A percentile compares a stretch with the other conserved stretches of the same genome.
Conservation (phyloP, 2,888 invertebrate species). For the Nephrotoma flavescens region DNA sequence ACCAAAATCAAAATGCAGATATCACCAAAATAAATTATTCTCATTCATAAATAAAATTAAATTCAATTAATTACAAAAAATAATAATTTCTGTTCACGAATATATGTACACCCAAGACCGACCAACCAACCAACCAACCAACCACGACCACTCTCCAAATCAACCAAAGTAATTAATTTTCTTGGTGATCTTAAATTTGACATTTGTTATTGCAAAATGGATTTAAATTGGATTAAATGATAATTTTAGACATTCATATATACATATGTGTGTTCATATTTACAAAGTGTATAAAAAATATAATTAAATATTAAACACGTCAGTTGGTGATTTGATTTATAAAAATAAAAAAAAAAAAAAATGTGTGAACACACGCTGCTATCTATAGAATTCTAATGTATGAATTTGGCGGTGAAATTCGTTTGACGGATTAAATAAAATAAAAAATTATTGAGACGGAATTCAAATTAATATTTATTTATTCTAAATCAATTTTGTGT, state of each 20-base stretch:
- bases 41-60: background rate
- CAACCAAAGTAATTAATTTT: background rate
- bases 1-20: background rate
- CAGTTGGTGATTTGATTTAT: background rate
- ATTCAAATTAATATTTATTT: background rate
- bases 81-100: background rate
- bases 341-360: background rate
- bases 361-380: background rate
- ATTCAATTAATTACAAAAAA: background rate
- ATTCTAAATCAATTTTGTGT: background rate
- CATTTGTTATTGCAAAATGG: background rate
- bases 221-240: background rate
- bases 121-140: background rate
- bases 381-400: background rate
- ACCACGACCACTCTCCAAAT: background rate
- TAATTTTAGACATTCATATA: background rate
- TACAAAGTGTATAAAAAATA: background rate
- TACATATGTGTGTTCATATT: background rate
- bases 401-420: background rate
- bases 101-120: background rate
- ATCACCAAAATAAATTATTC: background rate
- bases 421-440: background rate
- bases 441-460: background rate
- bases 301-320: background rate
- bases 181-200: background rate